Evolutionary conservation across 1,140 invertebrate genomes (phyloP).

Genomic region (Trichogramma pretiosum): DNA sequence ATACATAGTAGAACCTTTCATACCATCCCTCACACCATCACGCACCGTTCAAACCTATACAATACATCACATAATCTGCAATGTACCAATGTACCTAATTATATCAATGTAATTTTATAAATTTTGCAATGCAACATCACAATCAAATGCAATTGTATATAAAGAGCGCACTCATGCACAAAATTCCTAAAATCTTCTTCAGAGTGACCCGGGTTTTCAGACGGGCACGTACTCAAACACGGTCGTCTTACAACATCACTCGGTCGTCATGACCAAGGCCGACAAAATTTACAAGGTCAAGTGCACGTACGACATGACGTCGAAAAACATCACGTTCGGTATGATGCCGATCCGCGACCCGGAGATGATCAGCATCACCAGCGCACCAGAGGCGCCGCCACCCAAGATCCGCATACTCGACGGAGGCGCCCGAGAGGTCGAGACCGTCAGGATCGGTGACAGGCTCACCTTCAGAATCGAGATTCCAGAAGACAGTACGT

Average conservation of each 20-base stretch:
- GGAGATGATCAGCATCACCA: conserved; percentile 91
- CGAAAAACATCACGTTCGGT: conserved; percentile 92
- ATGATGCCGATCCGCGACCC: conserved; percentile 95
- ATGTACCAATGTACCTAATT: too few species aligned
- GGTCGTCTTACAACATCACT: conserved; percentile 89
- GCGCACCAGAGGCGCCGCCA: conserved; percentile 85
- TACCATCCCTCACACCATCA: too few species aligned
- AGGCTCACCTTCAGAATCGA: conserved; percentile 91
- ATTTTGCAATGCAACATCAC: too few species aligned
- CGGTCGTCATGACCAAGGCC: conserved; percentile 92
- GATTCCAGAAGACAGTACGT: conserved; percentile 90
- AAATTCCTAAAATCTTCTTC: too few species aligned
- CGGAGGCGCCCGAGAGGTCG: conserved; percentile 73
- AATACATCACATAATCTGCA: too few species aligned
- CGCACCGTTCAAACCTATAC: too few species aligned
- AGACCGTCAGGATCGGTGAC: conserved; percentile 90
- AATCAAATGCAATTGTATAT: too few species aligned
- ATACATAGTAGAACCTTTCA: too few species aligned
- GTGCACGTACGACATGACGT: conserved; percentile 93
- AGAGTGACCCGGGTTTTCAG: conserved; percentile 50
- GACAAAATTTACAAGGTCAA: conserved; percentile 96
- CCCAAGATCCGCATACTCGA: conserved; percentile 88
- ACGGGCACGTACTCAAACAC: conserved; percentile 90
- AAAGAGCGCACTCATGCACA: too few species aligned
- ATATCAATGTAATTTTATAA: too few species aligned